Conservation (phyloP, 2,797 vertebrate genomes). For the Semotilus atromaculatus region DNA sequence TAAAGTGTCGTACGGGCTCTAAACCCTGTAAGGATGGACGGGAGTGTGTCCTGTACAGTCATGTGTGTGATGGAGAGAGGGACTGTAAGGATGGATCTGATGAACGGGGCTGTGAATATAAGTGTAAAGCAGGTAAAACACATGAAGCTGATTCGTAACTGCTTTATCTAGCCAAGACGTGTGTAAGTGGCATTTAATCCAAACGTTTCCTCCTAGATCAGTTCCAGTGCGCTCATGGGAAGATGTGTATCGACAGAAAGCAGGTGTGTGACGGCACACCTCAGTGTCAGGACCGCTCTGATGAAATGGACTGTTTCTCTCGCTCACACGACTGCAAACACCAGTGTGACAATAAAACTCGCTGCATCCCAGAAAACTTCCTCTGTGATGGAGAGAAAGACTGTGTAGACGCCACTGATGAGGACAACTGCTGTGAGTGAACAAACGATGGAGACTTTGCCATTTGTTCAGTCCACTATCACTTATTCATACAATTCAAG, state of each 20-base stretch:
- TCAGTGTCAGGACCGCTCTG: slow-evolving; percentile 78
- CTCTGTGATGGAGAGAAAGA: slow-evolving; percentile 66
- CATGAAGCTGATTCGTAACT: background rate
- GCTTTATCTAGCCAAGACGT: background rate
- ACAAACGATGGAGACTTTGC: background rate
- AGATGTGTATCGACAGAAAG: slow-evolving; percentile 59
- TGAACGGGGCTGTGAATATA: slow-evolving; percentile 68
- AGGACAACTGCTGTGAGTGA: slow-evolving; percentile 56
- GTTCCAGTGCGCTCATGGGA: slow-evolving; percentile 66
- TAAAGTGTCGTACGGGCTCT: slow-evolving; percentile 69
- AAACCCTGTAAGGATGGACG: slow-evolving; percentile 71
- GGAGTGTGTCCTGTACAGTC: slow-evolving; percentile 73
- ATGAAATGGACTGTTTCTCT: slow-evolving; percentile 77
- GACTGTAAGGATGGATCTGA: slow-evolving; percentile 74
- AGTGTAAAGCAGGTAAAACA: slow-evolving; percentile 71
- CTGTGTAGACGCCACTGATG: slow-evolving; percentile 76
- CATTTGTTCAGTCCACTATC: too few relatives aligned
- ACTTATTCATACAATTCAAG: too few relatives aligned
- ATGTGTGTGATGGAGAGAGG: slow-evolving; percentile 53
- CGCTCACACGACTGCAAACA: slow-evolving; percentile 70
- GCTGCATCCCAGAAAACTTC: slow-evolving; percentile 64
- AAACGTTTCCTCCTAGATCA: background rate
- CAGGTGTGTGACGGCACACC: slow-evolving; percentile 74
- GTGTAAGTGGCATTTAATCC: background rate
- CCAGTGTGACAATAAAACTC: slow-evolving; percentile 71